Evolutionary conservation across 2,113 vertebrate genomes (phyloP).

Genomic region (Desmodus rotundus): DNA sequence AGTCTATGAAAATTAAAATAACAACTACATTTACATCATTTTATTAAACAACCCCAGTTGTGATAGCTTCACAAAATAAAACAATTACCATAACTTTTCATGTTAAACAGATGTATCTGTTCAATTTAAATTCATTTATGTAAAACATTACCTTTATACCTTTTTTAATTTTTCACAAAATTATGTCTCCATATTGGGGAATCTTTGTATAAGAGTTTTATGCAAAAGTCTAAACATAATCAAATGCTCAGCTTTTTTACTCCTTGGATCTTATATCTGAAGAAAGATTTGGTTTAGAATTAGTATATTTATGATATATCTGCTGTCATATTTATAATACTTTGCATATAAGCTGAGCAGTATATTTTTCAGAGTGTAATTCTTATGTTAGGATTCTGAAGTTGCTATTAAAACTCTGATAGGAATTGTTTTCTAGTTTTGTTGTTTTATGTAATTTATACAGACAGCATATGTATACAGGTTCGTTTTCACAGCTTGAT

Average conservation of each 20-base stretch:
- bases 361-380: neutral
- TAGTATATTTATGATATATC: conserved; percentile 21
- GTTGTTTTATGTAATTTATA: neutral
- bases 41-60: conserved; percentile 3
- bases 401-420: neutral
- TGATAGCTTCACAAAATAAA: conserved; percentile 32
- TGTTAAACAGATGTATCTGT: conserved; percentile 8
- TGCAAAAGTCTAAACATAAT: conserved; percentile 29
- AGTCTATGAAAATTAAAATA: conserved; percentile 12
- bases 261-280: neutral
- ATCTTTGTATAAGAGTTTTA: conserved; percentile 13
- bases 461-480: neutral
- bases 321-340: conserved; percentile 6
- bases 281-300: conserved; percentile 28
- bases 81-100: neutral
- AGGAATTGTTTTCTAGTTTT: neutral
- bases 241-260: conserved; percentile 17
- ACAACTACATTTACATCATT: neutral
- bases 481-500: conserved; percentile 25
- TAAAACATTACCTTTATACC: conserved; percentile 23
- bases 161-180: conserved; percentile 14
- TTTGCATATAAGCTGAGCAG: conserved; percentile 35
- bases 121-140: conserved; percentile 43
- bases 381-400: neutral
- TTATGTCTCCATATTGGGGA: neutral